These are phyloP conservation scores for Riparia riparia DNA, from an alignment of 2,113 vertebrate genomes.

Conservation along the genomic window DNA sequence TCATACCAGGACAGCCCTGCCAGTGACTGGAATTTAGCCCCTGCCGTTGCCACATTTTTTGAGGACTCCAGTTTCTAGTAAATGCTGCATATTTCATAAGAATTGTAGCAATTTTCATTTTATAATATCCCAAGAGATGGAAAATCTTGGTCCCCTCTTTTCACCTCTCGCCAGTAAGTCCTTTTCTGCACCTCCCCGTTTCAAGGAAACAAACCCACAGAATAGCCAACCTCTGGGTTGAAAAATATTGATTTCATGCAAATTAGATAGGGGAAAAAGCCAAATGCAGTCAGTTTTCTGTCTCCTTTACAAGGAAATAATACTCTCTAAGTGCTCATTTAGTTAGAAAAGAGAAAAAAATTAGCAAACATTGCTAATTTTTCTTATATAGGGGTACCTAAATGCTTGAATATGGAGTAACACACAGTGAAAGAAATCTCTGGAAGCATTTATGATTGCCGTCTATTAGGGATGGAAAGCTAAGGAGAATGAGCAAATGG, in stretches of 20 bases:
- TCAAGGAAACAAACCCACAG: neutral
- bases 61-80: neutral
- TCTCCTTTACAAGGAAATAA: slow-evolving; percentile 27
- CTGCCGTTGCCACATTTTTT: neutral
- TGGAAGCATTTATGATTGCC: slow-evolving; percentile 42
- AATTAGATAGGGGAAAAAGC: slow-evolving; percentile 14
- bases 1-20: slow-evolving; percentile 29
- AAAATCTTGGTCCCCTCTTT: neutral
- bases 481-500: slow-evolving; percentile 21
- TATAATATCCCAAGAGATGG: neutral
- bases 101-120: neutral
- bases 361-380: neutral
- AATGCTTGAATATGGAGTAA: slow-evolving; percentile 19
- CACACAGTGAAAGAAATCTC: neutral
- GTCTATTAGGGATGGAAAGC: slow-evolving; percentile 30
- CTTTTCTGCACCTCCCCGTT: neutral
- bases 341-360: slow-evolving; percentile 20
- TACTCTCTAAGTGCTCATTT: slow-evolving; percentile 22
- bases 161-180: neutral
- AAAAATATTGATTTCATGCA: slow-evolving; percentile 67
- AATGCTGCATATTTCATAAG: neutral
- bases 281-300: slow-evolving; percentile 47
- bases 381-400: slow-evolving; percentile 25
- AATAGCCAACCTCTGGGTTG: slow-evolving; percentile 24
- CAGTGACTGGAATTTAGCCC: neutral